Conservation (phyloP, 2,113 vertebrate species). For the Petrocephalus microphthalmus region DNA sequence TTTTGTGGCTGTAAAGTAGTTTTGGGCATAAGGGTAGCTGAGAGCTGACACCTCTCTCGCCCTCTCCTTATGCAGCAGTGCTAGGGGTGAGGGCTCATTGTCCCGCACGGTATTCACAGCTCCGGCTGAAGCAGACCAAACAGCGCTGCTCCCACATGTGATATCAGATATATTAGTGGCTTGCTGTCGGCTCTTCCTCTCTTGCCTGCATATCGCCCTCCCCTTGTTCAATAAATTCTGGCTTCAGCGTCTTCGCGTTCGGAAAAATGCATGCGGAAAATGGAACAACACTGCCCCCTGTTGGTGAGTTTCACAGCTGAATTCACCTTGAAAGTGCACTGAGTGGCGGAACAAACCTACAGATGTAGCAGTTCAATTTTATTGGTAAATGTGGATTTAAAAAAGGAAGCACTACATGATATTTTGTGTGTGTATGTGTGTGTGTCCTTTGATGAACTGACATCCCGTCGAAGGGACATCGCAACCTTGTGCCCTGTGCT, state of each 20-base stretch:
- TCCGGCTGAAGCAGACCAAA: background rate
- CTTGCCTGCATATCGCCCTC: background rate
- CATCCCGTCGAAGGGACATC: background rate
- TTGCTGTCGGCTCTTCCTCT: too few relatives aligned
- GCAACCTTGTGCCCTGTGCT: background rate
- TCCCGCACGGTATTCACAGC: background rate
- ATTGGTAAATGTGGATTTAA: background rate
- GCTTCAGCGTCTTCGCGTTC: background rate
- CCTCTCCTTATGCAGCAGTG: background rate
- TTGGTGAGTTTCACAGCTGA: background rate
- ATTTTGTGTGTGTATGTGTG: background rate
- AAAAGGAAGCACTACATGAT: background rate
- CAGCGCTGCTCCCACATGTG: background rate
- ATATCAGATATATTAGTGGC: background rate
- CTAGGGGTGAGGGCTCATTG: background rate
- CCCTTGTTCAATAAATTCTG: background rate
- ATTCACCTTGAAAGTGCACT: background rate
- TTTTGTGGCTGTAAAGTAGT: background rate
- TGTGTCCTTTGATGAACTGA: background rate
- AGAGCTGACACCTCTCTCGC: background rate
- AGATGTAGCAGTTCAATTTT: background rate
- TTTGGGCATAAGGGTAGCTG: background rate
- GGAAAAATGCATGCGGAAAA: background rate
- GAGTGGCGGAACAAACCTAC: background rate
- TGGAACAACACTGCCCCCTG: slow-evolving; percentile 15